These are phyloP conservation scores for Hirtodrosophila cameraria DNA, from an alignment of 2,888 invertebrate genomes.

Conservation along the genomic window DNA sequence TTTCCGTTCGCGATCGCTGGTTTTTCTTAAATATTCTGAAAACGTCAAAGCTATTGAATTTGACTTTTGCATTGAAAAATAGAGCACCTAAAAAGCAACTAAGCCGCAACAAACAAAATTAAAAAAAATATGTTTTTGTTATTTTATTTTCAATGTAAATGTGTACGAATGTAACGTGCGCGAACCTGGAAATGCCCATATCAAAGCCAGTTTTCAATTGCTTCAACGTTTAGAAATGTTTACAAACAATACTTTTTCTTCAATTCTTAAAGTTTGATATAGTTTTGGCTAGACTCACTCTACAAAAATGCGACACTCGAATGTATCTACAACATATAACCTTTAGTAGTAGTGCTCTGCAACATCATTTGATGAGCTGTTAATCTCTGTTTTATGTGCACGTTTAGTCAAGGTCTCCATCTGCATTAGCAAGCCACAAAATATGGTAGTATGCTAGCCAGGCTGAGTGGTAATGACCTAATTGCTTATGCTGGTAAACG, in stretches of 20 bases:
- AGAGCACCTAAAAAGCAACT: too few species aligned
- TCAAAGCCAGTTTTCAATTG: too few species aligned
- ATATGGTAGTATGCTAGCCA: conserved; percentile 3
- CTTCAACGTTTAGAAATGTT: too few species aligned
- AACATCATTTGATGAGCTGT: conserved; percentile 49
- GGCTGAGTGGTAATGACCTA: conserved; percentile 66
- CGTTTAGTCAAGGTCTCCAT: conserved; percentile 36
- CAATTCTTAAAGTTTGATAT: conserved; percentile 2
- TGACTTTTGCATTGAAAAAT: too few species aligned
- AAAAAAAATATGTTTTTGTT: too few species aligned
- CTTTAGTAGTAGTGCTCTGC: conserved; percentile 20
- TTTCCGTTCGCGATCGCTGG: too few species aligned
- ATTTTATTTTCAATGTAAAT: too few species aligned
- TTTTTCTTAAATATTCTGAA: too few species aligned
- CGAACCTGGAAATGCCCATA: too few species aligned
- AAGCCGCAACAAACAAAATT: too few species aligned
- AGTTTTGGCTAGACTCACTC: neutral
- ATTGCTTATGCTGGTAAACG: conserved; percentile 47
- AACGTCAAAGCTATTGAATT: too few species aligned
- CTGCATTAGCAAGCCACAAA: conserved; percentile 15
- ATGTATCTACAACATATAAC: conserved; percentile 22
- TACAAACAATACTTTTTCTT: neutral
- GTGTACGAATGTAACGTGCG: too few species aligned
- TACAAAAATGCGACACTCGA: conserved; percentile 2
- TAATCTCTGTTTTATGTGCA: conserved; percentile 48